Conservation (phyloP, 2,113 vertebrate species). For the Chaetorhynchus papuensis region DNA sequence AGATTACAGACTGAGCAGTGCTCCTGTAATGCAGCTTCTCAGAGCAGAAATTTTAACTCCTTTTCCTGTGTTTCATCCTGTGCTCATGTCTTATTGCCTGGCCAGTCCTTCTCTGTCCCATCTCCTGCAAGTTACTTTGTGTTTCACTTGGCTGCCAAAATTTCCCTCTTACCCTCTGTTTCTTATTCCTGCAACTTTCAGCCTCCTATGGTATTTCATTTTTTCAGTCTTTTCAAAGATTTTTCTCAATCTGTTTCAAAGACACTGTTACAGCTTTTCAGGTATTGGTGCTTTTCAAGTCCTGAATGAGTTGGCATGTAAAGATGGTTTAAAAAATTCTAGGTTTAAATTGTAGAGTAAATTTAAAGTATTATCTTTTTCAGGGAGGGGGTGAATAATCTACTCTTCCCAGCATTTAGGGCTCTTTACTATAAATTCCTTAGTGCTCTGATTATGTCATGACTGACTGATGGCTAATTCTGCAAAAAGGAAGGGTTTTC, state of each 20-base stretch:
- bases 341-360: neutral
- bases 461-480: neutral
- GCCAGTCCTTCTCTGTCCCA: neutral
- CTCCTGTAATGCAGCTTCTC: neutral
- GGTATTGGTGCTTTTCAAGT: neutral
- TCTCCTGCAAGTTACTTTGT: neutral
- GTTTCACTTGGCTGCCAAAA: neutral
- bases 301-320: neutral
- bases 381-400: neutral
- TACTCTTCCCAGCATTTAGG: neutral
- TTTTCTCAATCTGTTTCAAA: neutral
- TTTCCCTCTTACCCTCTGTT: neutral
- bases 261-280: neutral
- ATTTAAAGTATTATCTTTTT: neutral
- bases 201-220: accelerated
- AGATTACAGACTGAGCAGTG: neutral
- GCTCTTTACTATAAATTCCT: neutral
- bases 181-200: neutral
- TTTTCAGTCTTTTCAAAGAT: neutral
- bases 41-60: neutral
- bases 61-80: neutral
- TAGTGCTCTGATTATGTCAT: neutral
- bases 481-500: neutral
- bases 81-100: neutral
- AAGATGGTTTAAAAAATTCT: neutral